These are phyloP conservation scores for Limnephilus rhombicus DNA, from an alignment of 2,888 invertebrate species.

Conservation along the genomic window DNA sequence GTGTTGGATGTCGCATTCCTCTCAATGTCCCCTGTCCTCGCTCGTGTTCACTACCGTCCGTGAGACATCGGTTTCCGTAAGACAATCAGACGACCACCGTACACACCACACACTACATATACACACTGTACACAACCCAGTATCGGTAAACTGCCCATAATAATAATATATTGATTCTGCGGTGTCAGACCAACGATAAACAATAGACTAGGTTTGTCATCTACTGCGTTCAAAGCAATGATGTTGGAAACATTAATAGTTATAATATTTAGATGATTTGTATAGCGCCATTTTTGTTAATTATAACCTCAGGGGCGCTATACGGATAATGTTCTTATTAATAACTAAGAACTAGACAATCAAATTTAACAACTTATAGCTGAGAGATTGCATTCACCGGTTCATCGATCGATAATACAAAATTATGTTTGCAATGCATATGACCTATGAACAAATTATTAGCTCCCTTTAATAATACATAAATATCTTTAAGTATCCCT, in stretches of 20 bases:
- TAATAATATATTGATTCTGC: neutral
- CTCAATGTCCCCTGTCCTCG: neutral
- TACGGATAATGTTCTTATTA: too few relatives aligned
- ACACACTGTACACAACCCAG: neutral
- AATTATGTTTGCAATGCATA: too few relatives aligned
- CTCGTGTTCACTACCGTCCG: neutral
- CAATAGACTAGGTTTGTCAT: neutral
- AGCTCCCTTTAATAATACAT: too few relatives aligned
- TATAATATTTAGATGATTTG: too few relatives aligned
- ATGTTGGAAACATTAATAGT: neutral
- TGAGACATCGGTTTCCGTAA: neutral
- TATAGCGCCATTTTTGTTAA: too few relatives aligned
- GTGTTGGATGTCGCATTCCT: neutral
- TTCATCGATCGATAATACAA: too few relatives aligned
- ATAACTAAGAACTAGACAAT: too few relatives aligned
- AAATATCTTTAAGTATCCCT: too few relatives aligned
- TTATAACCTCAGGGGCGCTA: too few relatives aligned
- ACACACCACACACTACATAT: neutral
- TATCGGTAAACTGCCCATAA: neutral
- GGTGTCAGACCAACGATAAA: neutral
- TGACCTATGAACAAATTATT: too few relatives aligned
- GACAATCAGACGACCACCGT: neutral
- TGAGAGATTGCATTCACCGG: too few relatives aligned
- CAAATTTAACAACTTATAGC: too few relatives aligned
- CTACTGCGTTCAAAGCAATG: neutral